A percentile compares a stretch with the other conserved stretches of the same genome.
Evolutionary conservation across 2,888 invertebrate genomes (phyloP).

Genomic region (Drosophila aldrichi): DNA sequence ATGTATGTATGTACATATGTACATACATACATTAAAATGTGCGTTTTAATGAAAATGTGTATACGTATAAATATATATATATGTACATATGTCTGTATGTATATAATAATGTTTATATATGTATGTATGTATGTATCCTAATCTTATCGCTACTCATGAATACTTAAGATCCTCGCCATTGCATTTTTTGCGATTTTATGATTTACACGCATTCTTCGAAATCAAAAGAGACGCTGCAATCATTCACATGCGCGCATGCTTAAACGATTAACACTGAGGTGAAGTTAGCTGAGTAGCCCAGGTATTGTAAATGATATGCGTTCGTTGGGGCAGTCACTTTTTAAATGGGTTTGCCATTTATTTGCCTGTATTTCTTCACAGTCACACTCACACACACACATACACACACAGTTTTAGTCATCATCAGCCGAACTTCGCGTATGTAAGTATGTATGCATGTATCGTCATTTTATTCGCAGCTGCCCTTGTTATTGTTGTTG

Average conservation of each 20-base stretch:
- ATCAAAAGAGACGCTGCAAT: constrained; percentile 37
- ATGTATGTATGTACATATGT: background rate
- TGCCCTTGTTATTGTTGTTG: constrained; percentile 32
- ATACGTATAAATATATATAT: too few relatives aligned
- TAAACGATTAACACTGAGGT: constrained; percentile 8
- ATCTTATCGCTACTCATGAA: constrained; percentile 35
- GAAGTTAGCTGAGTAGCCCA: constrained; percentile 13
- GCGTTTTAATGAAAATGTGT: background rate
- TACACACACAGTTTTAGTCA: constrained; percentile 60
- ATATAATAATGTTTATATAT: background rate
- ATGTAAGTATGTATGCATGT: constrained; percentile 4
- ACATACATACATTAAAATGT: background rate
- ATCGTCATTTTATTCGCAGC: constrained; percentile 46
- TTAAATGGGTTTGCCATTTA: constrained; percentile 40
- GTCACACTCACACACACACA: constrained; percentile 2
- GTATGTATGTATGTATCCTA: constrained; percentile 2
- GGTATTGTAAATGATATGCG: constrained; percentile 53
- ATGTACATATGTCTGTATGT: background rate
- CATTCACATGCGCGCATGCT: constrained; percentile 31
- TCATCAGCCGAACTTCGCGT: constrained; percentile 63
- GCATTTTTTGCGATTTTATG: constrained; percentile 55
- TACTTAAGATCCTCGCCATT: constrained; percentile 37
- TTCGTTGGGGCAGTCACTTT: constrained; percentile 25
- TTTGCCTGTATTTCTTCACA: constrained; percentile 50
- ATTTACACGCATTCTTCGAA: constrained; percentile 65